Evolutionary conservation across 2,797 vertebrate genomes (phyloP).

Genomic region (Gallirallus australis): DNA sequence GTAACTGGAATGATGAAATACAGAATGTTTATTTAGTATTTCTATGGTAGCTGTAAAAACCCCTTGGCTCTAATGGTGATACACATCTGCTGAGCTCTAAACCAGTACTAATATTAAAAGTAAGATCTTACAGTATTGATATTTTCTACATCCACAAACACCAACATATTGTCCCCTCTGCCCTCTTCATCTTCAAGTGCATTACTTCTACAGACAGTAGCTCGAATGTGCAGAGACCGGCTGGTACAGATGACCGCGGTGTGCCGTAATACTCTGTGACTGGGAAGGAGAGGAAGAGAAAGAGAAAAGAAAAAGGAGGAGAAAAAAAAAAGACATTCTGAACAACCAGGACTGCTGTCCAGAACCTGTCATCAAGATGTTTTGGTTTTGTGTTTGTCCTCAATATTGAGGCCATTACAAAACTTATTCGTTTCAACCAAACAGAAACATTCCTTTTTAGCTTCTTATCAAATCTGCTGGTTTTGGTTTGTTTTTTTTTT

Average conservation of each 20-base stretch:
- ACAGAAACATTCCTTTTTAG: background rate
- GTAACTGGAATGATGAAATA: background rate
- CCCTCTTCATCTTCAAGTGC: conserved; percentile 84
- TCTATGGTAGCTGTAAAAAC: background rate
- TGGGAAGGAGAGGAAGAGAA: conserved; percentile 41
- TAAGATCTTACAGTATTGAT: conserved; percentile 88
- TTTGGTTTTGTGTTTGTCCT: background rate
- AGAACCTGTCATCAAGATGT: background rate
- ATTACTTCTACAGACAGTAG: conserved; percentile 90
- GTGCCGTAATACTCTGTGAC: conserved; percentile 94
- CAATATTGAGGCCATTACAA: background rate
- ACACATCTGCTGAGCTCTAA: background rate
- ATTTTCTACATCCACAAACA: conserved; percentile 97
- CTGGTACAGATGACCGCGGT: conserved; percentile 96
- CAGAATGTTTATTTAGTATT: background rate
- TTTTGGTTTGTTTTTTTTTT: background rate
- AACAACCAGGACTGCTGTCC: background rate
- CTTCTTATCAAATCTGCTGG: background rate
- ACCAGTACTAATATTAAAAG: background rate
- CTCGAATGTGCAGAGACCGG: conserved; percentile 90
- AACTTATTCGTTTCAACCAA: background rate
- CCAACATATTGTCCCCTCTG: conserved; percentile 84
- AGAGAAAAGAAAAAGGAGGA: too few relatives aligned
- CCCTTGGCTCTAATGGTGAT: background rate
- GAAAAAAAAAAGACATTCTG: background rate